Conservation (phyloP, 2,797 vertebrate genomes). For the Centropyge bicolor region DNA sequence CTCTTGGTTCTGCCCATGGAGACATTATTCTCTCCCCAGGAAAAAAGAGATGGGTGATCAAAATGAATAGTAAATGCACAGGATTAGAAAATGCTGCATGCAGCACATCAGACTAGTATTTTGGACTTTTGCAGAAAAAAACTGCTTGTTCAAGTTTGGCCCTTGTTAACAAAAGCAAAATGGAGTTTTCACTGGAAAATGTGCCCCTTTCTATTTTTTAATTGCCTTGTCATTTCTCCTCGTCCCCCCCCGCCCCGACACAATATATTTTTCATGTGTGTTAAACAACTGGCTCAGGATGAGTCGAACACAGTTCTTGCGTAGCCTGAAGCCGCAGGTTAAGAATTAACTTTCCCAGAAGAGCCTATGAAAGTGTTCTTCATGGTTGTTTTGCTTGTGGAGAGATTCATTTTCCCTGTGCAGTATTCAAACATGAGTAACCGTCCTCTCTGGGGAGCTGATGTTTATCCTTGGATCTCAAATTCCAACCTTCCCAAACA, state of each 20-base stretch:
- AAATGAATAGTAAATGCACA: conserved; percentile 56
- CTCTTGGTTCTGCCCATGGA: conserved; percentile 72
- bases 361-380: conserved; percentile 69
- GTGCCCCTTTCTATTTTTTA: conserved; percentile 35
- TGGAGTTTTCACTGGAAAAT: conserved; percentile 18
- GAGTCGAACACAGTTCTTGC: conserved; percentile 36
- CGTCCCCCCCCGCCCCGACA: conserved; percentile 35
- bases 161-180: conserved; percentile 23
- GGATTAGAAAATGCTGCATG: conserved; percentile 40
- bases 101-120: conserved; percentile 46
- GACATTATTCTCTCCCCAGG: conserved; percentile 66
- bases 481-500: conserved; percentile 85
- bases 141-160: conserved; percentile 40
- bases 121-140: conserved; percentile 35
- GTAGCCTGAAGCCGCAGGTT: conserved; percentile 58
- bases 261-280: conserved; percentile 28
- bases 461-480: conserved; percentile 86
- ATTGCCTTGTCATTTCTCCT: conserved; percentile 54
- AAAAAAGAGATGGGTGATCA: conserved; percentile 68
- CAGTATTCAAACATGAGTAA: conserved; percentile 80
- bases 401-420: conserved; percentile 73
- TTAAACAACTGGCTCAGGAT: conserved; percentile 42
- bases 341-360: conserved; percentile 72
- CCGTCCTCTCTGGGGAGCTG: conserved; percentile 75
- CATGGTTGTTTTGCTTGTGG: conserved; percentile 75